Conservation (phyloP, 1,140 invertebrate species). For the Macrocentrus cingulum region DNA sequence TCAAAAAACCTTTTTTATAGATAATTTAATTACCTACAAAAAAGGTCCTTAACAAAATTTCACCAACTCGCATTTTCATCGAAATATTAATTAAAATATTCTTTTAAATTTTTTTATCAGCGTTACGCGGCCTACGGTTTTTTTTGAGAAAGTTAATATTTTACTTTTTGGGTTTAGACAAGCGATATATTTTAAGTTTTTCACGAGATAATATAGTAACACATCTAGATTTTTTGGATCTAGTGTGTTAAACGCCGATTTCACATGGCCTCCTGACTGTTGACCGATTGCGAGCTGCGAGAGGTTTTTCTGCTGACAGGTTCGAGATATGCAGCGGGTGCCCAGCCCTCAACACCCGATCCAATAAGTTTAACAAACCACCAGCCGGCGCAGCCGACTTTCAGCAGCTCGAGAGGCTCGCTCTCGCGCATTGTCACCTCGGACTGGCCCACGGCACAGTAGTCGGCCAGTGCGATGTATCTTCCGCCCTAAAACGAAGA, state of each 20-base stretch:
- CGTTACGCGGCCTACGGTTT: no score
- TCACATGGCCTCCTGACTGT: slow-evolving; percentile 58
- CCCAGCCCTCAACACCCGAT: slow-evolving; percentile 83
- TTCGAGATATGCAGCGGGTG: slow-evolving; percentile 90
- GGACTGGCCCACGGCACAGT: slow-evolving; percentile 82
- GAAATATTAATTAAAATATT: no score
- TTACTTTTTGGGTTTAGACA: background rate
- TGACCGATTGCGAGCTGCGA: slow-evolving; percentile 62
- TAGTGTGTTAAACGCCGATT: slow-evolving; percentile 58
- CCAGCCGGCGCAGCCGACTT: slow-evolving; percentile 93
- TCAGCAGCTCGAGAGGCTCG: slow-evolving; percentile 82
- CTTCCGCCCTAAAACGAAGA: slow-evolving; percentile 63
- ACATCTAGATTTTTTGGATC: slow-evolving; percentile 39
- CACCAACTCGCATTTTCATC: no score
- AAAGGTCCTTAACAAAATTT: no score
- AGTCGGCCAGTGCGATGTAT: slow-evolving; percentile 87
- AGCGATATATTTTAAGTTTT: background rate
- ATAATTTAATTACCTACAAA: no score
- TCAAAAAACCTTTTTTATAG: no score
- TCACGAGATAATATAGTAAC: slow-evolving; percentile 33
- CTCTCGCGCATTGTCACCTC: slow-evolving; percentile 88
- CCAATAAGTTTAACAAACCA: slow-evolving; percentile 88
- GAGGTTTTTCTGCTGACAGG: slow-evolving; percentile 72
- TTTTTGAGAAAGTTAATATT: no score
- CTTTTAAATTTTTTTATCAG: no score